phyloP scores from a whole-genome alignment of 2,888 invertebrate genomes.

The Epinotia nisella region DNA sequence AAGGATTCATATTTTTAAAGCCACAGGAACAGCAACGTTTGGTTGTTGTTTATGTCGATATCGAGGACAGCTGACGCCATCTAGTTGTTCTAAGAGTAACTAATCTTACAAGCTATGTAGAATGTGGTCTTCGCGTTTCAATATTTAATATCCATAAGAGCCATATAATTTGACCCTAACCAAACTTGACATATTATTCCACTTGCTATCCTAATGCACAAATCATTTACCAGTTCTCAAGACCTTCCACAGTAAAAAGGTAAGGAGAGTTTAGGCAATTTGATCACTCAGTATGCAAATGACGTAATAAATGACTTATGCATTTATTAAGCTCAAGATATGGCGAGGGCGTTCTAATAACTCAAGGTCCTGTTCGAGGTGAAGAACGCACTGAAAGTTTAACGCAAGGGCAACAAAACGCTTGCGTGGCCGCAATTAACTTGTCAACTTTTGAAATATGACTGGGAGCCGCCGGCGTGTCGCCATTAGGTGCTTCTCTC shows the following conservation, averaged over 20 bases:
- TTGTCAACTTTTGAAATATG: conserved; percentile 76
- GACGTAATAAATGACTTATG: conserved; percentile 13
- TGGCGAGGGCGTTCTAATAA: conserved; percentile 29
- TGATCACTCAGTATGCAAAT: conserved; percentile 13
- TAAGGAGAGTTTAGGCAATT: background rate
- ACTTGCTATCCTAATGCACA: background rate
- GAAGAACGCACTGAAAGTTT: conserved; percentile 70
- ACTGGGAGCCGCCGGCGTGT: conserved; percentile 55
- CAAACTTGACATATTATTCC: background rate
- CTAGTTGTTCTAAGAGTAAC: too few relatives aligned
- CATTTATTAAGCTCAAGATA: conserved; percentile 22
- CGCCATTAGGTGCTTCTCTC: conserved; percentile 57
- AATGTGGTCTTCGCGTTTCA: too few relatives aligned
- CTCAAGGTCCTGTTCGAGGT: conserved; percentile 68
- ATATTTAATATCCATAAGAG: too few relatives aligned
- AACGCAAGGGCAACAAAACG: conserved; percentile 64
- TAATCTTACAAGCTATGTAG: too few relatives aligned
- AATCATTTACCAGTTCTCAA: background rate
- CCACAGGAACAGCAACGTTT: too few relatives aligned
- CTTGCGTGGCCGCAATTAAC: conserved; percentile 71
- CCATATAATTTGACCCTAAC: background rate
- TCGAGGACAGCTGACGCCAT: too few relatives aligned
- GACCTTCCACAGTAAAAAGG: background rate
- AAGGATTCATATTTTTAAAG: too few relatives aligned
- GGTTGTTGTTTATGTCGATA: too few relatives aligned